Evolutionary conservation across 2,113 vertebrate genomes (phyloP).

Genomic region (Monopterus albus): DNA sequence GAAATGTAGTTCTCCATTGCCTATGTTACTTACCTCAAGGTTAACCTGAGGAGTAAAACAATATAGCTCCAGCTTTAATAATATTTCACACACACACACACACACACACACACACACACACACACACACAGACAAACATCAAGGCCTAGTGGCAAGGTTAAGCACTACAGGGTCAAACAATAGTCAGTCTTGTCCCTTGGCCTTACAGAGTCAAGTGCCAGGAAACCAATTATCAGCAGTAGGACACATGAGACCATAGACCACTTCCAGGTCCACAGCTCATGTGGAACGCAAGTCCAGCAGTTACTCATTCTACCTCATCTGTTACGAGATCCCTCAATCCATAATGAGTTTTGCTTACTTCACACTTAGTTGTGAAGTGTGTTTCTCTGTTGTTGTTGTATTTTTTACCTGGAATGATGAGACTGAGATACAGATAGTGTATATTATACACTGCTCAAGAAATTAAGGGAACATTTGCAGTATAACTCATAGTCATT

Average conservation of each 20-base stretch:
- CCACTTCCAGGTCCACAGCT: slow-evolving; percentile 3
- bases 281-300: background rate
- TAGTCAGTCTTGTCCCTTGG: background rate
- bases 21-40: slow-evolving; percentile 8
- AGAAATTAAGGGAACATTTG: too few species aligned
- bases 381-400: background rate
- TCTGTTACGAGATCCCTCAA: background rate
- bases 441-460: too few species aligned
- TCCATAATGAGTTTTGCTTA: background rate
- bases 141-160: background rate
- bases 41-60: slow-evolving; percentile 9
- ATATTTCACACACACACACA: slow-evolving; percentile 15
- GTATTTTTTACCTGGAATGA: background rate
- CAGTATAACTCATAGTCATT: too few species aligned
- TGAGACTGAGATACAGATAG: background rate
- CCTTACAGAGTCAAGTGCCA: slow-evolving; percentile 9
- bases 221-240: slow-evolving; percentile 8
- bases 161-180: background rate
- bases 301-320: background rate
- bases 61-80: background rate
- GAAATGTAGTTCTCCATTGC: slow-evolving; percentile 11
- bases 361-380: background rate
- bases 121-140: too few species aligned
- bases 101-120: too few species aligned
- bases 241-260: background rate